Evolutionary conservation across 53 echinoderm and acorn worm genomes (phyloP), one percentile per base, ranked within the genome.

Genomic region (Patiria pectinifera): DNA sequence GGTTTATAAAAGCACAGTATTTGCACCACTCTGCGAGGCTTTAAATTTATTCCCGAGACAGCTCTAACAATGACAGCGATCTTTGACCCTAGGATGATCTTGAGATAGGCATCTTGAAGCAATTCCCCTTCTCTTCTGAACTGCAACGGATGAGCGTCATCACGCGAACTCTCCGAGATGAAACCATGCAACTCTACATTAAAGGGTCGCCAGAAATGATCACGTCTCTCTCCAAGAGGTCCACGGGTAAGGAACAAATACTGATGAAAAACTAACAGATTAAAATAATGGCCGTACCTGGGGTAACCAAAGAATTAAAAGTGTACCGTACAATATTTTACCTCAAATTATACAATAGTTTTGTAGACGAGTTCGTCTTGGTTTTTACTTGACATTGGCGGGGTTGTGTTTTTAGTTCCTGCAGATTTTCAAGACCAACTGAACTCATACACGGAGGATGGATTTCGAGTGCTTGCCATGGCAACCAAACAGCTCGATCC

Each of bases 191-290:
- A 62, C 93, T 97, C 21, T 97, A 96, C 81, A 86, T 93, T 70
- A 99, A 99, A 85, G 99, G 99, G 24, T 95, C 99, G 3, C 99
- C 99, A n/a, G 99, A 99, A 89, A 96, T 99, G 97, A 83, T 99
- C 13, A 89, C 92, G 25, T 95, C 99, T 14, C 78, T 99, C 62
- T 97, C 92, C 62, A 92, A 95, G 82, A 87, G 71, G 85, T 82
- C 78, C 3, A 99, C 99, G 70, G 85, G 99, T 99, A 90, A 62
- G 94, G 6, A 25, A 91, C 23, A 46, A 49, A 46, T 11, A 7
- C 15, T 10, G 4, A 14, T 23, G 22, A 26, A 53, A 76, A 45
- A 11, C 35, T 35, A 35, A 2, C 0, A 21, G 21, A 86, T 66
- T 45, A 12, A 82, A 81, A 45, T 48, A 81, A 19, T n/a, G 9